Conservation (phyloP, 2,113 vertebrate genomes). For the Climacteris rufus region DNA sequence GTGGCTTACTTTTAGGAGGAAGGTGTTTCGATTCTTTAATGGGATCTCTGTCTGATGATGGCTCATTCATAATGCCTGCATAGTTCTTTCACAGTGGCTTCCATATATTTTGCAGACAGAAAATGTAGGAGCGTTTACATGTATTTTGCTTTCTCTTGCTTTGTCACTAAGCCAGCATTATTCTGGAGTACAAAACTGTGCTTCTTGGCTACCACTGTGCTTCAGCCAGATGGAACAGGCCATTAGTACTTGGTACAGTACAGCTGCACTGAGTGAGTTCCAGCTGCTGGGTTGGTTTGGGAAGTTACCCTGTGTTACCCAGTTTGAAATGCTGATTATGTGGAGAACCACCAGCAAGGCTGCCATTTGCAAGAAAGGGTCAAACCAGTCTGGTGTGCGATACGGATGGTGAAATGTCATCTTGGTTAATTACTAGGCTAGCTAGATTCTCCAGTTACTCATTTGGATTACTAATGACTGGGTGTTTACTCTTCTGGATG, state of each 20-base stretch:
- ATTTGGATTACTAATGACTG: not conserved
- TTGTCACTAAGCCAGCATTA: not conserved
- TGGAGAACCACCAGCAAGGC: not conserved
- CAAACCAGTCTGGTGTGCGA: not conserved
- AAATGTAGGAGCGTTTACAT: not conserved
- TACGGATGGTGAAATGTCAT: not conserved
- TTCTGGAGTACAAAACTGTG: not conserved
- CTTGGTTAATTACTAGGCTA: not conserved
- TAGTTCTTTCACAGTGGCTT: not conserved
- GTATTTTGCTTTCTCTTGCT: not conserved
- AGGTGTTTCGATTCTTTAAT: not conserved
- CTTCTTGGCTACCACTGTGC: not conserved
- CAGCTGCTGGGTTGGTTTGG: not conserved
- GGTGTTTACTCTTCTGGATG: not conserved
- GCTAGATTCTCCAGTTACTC: not conserved
- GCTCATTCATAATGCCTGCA: not conserved
- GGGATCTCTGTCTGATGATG: not conserved
- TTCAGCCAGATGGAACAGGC: not conserved
- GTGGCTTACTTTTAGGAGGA: not conserved
- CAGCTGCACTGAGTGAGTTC: rapidly evolving
- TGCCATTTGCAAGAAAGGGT: not conserved
- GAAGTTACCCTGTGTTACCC: not conserved
- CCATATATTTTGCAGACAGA: not conserved
- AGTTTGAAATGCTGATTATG: not conserved
- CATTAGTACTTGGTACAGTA: not conserved